These are phyloP conservation scores for Drosophila nikananu DNA, from an alignment of 1,140 invertebrate genomes.

Conservation along the genomic window DNA sequence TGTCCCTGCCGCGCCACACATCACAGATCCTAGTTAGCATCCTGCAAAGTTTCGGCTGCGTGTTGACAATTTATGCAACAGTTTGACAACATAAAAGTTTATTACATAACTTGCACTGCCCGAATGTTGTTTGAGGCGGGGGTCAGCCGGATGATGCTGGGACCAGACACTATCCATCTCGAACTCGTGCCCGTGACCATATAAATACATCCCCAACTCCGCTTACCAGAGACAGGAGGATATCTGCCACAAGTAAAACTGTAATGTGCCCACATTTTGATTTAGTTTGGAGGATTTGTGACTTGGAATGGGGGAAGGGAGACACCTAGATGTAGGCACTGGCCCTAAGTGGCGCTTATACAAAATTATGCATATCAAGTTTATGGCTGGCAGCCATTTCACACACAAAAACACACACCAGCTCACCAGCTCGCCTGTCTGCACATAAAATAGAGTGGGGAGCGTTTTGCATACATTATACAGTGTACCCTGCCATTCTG, in stretches of 20 bases:
- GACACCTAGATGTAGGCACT: conserved; percentile 17
- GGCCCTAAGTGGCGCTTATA: conserved; percentile 65
- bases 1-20: conserved; percentile 21
- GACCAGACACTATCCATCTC: conserved; percentile 42
- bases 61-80: conserved; percentile 79
- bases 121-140: conserved; percentile 16
- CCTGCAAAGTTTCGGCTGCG: conserved; percentile 46
- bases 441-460: conserved; percentile 17
- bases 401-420: conserved; percentile 26
- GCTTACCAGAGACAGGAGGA: conserved; percentile 12
- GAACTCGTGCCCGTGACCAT: conserved; percentile 51
- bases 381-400: conserved; percentile 63
- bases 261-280: conserved; percentile 72
- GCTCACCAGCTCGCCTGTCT: conserved; percentile 15
- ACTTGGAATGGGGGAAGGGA: neutral
- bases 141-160: conserved; percentile 22
- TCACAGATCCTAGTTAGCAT: conserved; percentile 51
- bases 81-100: conserved; percentile 77
- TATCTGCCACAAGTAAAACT: conserved; percentile 46
- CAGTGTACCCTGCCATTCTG: conserved; percentile 39
- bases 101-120: conserved; percentile 71
- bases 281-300: conserved; percentile 50
- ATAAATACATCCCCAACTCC: conserved; percentile 50
- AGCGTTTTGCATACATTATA: conserved; percentile 74
- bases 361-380: conserved; percentile 79